Evolutionary conservation across 2,888 invertebrate genomes (phyloP), one percentile per base, ranked within the genome.

Genomic region (Drosophila leonis): DNA sequence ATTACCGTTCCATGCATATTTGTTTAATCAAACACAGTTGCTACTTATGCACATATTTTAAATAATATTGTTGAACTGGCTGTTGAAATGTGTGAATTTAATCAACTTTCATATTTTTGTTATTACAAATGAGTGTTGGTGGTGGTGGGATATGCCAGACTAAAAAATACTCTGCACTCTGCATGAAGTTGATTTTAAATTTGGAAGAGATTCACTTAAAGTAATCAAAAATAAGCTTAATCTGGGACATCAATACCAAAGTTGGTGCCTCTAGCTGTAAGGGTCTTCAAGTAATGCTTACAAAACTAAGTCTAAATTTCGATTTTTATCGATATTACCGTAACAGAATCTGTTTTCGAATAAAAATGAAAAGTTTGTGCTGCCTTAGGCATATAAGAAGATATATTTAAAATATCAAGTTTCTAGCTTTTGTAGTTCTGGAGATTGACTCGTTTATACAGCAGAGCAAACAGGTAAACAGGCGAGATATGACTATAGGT

Each of bases 1-100:
- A 33, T 49, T 33, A 13, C 18, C 49, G 31, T 6, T 7, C 49
- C 49, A 20, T 8, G 20, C 31, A 13, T 33, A 33, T 49, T 49
- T 49, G 49, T 33, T 49, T 49, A 49, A 49, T 33, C 49, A 33
- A 31, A 49, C 49, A 49, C 12, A 49, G 31, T 48, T 48, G 29
- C 48, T 29, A 13, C 31, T 33, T 49, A 33, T 31, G 29, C 29
- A 48, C 29, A 31, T 31, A 31, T 12, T 31, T 31, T 48, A 29
- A 48, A 44, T 24, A 44, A 44, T 44, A 24, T 24, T 44, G 44
- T 24, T 44, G 44, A 6, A 24, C 3, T 18, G 6, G 18, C n/a
- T 48, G 18, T 18, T 48, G 48, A 48, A 48, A 48, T 18, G 29
- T 31, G 29, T 31, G 29, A 48, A 48, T 49, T 49, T 18, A 49